Evolutionary conservation across 2,888 invertebrate genomes (phyloP).

Genomic region (Rotaria socialis): DNA sequence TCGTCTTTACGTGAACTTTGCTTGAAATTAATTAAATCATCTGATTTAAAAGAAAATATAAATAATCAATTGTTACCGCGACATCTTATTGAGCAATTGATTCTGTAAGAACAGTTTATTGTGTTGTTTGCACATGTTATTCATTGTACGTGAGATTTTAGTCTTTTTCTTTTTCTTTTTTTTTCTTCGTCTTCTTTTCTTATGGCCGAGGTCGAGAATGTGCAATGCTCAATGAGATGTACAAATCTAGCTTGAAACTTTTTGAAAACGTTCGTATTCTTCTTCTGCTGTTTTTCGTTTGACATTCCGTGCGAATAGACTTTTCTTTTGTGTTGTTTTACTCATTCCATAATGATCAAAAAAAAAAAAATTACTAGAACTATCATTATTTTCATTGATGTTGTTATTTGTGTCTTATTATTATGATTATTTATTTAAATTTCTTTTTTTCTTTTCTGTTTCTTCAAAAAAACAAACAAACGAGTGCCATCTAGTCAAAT

Average conservation of each 20-base stretch:
- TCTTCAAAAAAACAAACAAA: background rate
- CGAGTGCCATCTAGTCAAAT: constrained; percentile 39
- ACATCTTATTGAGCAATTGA: constrained; percentile 11
- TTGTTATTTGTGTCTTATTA: background rate
- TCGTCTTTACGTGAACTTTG: background rate
- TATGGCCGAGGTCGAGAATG: constrained; percentile 37
- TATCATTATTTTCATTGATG: constrained; percentile 16
- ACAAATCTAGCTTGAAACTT: constrained; percentile 12
- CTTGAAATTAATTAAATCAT: background rate
- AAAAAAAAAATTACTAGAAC: background rate
- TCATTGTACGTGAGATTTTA: background rate
- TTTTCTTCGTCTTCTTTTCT: background rate
- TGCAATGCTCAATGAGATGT: constrained; percentile 11
- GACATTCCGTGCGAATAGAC: background rate
- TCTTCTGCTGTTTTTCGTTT: background rate
- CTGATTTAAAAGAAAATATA: background rate
- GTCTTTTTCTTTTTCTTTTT: background rate
- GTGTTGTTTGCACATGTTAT: background rate
- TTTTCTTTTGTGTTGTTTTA: background rate
- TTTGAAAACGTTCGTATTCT: background rate
- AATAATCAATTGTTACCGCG: background rate
- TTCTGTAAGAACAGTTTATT: background rate
- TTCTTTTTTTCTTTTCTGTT: background rate
- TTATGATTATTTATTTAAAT: background rate
- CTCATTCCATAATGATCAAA: constrained; percentile 33